Conservation (phyloP, 1,140 invertebrate species). For the Drosophila bifasciata region DNA sequence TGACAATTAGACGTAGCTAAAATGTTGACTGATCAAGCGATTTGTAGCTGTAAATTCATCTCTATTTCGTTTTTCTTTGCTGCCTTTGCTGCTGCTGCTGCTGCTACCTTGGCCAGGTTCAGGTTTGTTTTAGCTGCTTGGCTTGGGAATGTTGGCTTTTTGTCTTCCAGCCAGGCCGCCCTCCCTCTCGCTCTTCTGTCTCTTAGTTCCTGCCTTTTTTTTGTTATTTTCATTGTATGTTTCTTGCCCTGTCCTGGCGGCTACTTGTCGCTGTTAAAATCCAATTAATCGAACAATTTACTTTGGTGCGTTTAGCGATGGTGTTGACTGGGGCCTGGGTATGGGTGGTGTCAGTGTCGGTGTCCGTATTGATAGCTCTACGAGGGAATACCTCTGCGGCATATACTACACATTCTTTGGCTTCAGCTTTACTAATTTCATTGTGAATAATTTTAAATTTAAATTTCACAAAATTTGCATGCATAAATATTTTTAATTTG, state of each 20-base stretch:
- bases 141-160: conserved; percentile 47
- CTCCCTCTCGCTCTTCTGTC: no score
- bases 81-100: conserved; percentile 29
- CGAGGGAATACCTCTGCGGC: background rate
- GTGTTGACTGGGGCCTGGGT: conserved; percentile 53
- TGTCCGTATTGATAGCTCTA: conserved; percentile 47
- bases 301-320: conserved; percentile 81
- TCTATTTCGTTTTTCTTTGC: conserved; percentile 66
- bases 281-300: conserved; percentile 84
- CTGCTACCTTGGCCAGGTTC: conserved; percentile 1
- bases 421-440: no score
- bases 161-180: background rate
- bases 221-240: conserved; percentile 41
- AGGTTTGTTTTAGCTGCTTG: background rate
- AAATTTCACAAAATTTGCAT: conserved; percentile 6
- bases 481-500: background rate
- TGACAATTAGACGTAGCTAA: conserved; percentile 82
- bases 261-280: conserved; percentile 83
- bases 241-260: conserved; percentile 58
- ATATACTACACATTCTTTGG: no score
- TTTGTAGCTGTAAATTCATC: conserved; percentile 84
- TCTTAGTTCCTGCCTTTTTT: conserved; percentile 15
- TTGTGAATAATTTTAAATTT: no score
- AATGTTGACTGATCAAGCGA: conserved; percentile 83
- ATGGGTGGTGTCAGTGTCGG: conserved; percentile 10